Evolutionary conservation across 2,113 vertebrate genomes (phyloP).

Genomic region (Corydoras sp.): DNA sequence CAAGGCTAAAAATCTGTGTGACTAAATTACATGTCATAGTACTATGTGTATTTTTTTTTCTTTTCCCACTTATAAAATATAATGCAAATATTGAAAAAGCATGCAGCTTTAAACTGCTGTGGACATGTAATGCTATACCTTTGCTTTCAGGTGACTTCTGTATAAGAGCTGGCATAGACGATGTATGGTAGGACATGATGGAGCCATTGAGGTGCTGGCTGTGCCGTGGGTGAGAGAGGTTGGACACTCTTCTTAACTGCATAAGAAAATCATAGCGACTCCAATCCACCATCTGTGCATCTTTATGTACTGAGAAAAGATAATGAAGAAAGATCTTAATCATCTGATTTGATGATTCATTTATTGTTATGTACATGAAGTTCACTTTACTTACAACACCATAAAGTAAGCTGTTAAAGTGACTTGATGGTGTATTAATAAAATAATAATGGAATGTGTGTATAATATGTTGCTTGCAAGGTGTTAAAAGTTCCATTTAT

Average conservation of each 20-base stretch:
- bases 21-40: background rate
- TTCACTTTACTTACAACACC: too few species aligned
- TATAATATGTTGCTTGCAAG: too few species aligned
- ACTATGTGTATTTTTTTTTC: background rate
- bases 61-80: too few species aligned
- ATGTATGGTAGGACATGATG: slow-evolving; percentile 31
- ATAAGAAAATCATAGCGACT: slow-evolving; percentile 60
- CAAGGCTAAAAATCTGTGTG: background rate
- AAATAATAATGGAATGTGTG: too few species aligned
- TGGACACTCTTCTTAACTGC: slow-evolving; percentile 56
- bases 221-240: slow-evolving; percentile 44
- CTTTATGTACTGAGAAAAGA: slow-evolving; percentile 52
- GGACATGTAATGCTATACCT: slow-evolving; percentile 46
- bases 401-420: too few species aligned
- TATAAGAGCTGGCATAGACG: slow-evolving; percentile 60
- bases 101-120: background rate
- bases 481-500: too few species aligned
- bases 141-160: slow-evolving; percentile 55
- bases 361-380: too few species aligned
- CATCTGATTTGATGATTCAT: slow-evolving; percentile 5
- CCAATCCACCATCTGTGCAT: slow-evolving; percentile 55
- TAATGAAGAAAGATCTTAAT: slow-evolving; percentile 3
- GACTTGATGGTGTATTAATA: too few species aligned
- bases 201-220: slow-evolving; percentile 53
- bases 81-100: background rate